phyloP scores from a whole-genome alignment of 2,113 vertebrate species.

The Eidolon helvum region DNA sequence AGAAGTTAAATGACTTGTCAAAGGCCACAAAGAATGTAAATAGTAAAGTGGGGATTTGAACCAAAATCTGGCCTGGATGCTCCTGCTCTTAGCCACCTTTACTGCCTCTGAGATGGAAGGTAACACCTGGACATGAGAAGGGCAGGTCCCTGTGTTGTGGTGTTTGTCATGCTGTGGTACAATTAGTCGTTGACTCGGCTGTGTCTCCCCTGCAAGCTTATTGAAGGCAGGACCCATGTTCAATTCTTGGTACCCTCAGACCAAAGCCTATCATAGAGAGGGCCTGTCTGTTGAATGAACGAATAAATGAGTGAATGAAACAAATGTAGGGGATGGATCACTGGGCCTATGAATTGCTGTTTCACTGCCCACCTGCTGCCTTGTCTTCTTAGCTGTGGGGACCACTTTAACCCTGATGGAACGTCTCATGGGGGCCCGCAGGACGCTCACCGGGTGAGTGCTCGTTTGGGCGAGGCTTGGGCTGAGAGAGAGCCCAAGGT shows the following conservation, averaged over 20 bases:
- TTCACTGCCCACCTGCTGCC: not conserved
- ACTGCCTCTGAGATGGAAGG: not conserved
- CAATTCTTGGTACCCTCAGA: not conserved
- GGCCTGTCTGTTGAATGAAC: not conserved
- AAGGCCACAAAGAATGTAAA: not conserved
- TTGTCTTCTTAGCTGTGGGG: constrained; percentile 88
- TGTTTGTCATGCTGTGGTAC: not conserved
- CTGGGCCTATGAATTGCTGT: not conserved
- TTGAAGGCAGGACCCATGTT: not conserved
- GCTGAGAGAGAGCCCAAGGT: not conserved
- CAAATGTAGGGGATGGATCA: not conserved
- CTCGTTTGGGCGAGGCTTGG: not conserved
- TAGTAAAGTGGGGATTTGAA: not conserved
- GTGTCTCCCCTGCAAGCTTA: not conserved
- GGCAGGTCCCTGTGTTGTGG: not conserved
- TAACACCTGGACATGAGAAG: not conserved
- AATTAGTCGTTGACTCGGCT: not conserved
- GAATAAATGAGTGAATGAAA: not conserved
- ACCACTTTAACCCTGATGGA: constrained; percentile 91
- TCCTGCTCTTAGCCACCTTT: not conserved
- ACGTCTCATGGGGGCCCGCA: constrained; percentile 87
- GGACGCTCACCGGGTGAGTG: constrained; percentile 89
- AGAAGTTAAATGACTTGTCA: not conserved
- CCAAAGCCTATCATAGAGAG: not conserved
- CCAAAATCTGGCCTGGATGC: not conserved